Conservation (phyloP, 2,113 vertebrate species). For the Periophthalmodon schlosseri region DNA sequence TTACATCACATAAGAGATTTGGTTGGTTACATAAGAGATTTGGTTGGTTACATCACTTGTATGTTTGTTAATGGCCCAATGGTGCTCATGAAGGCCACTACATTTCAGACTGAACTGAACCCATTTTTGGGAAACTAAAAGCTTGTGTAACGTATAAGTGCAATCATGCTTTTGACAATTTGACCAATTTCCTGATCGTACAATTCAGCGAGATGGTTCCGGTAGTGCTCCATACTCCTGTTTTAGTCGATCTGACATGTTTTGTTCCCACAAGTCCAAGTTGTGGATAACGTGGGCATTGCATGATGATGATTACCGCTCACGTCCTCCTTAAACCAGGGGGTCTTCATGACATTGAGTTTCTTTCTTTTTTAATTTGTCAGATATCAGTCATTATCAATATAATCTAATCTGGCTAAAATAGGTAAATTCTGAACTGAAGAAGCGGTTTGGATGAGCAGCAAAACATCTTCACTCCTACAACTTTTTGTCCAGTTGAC, state of each 20-base stretch:
- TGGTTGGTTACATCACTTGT: not conserved
- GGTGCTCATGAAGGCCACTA: not conserved
- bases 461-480: too few species aligned
- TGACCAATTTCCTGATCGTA: too few species aligned
- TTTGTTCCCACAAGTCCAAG: not conserved
- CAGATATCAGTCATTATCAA: too few species aligned
- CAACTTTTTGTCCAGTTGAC: too few species aligned
- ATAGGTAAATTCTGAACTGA: too few species aligned
- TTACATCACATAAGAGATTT: not conserved
- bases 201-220: not conserved
- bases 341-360: too few species aligned
- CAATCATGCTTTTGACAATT: too few species aligned
- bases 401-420: too few species aligned
- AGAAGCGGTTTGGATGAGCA: too few species aligned
- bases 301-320: not conserved
- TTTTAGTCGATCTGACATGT: not conserved
- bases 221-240: not conserved
- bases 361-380: too few species aligned
- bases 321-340: not conserved
- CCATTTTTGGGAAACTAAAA: not conserved
- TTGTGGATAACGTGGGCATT: not conserved
- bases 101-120: not conserved
- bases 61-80: not conserved
- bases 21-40: not conserved
- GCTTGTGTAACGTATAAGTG: too few species aligned